Percentiles rank a stretch among this genome's conserved stretches.
phyloP scores from a whole-genome alignment of 2,888 invertebrate genomes.

The Hemicrepidius hirtus region DNA sequence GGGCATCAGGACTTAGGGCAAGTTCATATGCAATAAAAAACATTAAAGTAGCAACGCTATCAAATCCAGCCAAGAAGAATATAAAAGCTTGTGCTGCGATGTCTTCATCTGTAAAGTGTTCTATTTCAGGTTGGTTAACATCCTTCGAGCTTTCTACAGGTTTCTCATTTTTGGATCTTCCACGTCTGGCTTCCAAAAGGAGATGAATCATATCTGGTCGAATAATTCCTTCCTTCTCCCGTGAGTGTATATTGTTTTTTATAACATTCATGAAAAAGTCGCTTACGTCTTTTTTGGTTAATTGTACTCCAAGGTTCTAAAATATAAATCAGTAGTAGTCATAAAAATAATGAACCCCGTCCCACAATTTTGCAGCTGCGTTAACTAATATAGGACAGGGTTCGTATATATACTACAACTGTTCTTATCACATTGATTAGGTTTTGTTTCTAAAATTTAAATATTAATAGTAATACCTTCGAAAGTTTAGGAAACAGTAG shows the following conservation, averaged over 20 bases:
- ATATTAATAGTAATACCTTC: too few species aligned
- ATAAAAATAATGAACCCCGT: too few species aligned
- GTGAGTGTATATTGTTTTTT: constrained; percentile 57
- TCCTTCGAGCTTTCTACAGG: not conserved
- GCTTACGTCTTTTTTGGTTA: constrained; percentile 50
- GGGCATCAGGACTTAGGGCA: constrained; percentile 76
- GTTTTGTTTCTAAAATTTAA: too few species aligned
- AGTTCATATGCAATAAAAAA: constrained; percentile 72
- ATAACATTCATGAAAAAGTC: not conserved
- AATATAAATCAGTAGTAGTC: too few species aligned
- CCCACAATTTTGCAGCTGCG: too few species aligned
- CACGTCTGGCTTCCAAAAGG: constrained; percentile 64
- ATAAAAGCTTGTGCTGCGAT: constrained; percentile 75
- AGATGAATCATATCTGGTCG: constrained; percentile 70
- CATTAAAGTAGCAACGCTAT: constrained; percentile 65
- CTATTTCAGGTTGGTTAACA: not conserved
- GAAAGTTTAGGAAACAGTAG: too few species aligned
- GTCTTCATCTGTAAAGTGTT: constrained; percentile 67
- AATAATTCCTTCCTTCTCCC: constrained; percentile 62
- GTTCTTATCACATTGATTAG: too few species aligned
- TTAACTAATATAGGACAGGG: too few species aligned
- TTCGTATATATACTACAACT: too few species aligned
- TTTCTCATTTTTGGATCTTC: constrained; percentile 26
- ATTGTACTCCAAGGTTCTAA: constrained; percentile 45
- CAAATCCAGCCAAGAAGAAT: constrained; percentile 74